Conservation (phyloP, 2,113 vertebrate species). For the Oryzias javanicus region DNA sequence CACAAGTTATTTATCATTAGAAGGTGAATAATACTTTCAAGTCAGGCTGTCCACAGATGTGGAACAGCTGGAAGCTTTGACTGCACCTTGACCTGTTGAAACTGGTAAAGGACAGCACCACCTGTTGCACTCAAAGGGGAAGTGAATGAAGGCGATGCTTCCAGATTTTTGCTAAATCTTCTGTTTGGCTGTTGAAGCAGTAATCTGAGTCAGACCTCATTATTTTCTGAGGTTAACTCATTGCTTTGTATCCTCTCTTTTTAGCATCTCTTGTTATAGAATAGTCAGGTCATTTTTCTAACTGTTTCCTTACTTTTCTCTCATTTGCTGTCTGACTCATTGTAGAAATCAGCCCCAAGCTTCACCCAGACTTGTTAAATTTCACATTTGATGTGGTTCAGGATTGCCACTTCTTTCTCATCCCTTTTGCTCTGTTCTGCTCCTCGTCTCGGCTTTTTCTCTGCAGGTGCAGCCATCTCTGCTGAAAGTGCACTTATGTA, state of each 20-base stretch:
- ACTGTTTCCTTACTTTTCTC: constrained; percentile 3
- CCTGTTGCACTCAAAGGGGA: constrained; percentile 19
- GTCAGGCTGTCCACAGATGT: accelerated
- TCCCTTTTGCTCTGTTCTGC: background rate
- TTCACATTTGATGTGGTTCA: constrained; percentile 55
- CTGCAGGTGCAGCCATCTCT: constrained; percentile 28
- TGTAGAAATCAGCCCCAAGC: constrained; percentile 43
- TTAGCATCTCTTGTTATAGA: background rate
- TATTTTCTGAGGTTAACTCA: constrained; percentile 25
- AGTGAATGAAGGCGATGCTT: constrained; percentile 6
- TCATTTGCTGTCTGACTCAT: constrained; percentile 26
- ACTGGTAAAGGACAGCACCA: background rate
- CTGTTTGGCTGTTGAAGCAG: constrained; percentile 18
- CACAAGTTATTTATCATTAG: background rate
- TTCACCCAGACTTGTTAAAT: constrained; percentile 45
- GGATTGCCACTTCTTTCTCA: constrained; percentile 32
- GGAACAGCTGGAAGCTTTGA: background rate
- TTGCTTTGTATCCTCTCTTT: constrained; percentile 30
- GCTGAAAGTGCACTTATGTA: constrained; percentile 31
- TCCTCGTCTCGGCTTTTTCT: constrained; percentile 7
- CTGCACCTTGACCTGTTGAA: background rate
- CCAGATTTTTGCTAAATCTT: constrained; percentile 19
- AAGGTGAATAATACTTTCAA: constrained; percentile 2
- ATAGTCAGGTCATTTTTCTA: constrained; percentile 20
- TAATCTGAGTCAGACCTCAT: constrained; percentile 36